A percentile compares a stretch with the other conserved stretches of the same genome.
phyloP scores from a whole-genome alignment of 2,797 vertebrate species.

The Acrossocheilus fasciatus region DNA sequence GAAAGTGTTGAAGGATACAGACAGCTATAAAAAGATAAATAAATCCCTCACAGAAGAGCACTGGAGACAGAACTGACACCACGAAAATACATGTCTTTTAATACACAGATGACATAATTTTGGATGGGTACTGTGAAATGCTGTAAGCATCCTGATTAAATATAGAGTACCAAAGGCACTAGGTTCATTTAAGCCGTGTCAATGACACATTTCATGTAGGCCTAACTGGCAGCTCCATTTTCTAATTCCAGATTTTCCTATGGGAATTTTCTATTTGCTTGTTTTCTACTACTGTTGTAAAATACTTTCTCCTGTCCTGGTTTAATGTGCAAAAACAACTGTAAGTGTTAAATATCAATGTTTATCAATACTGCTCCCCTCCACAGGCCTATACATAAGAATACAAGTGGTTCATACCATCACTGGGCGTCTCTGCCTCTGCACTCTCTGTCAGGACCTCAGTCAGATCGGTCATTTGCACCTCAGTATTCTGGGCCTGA shows the following conservation, averaged over 20 bases:
- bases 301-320: neutral
- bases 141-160: slow-evolving; percentile 46
- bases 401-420: slow-evolving; percentile 54
- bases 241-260: neutral
- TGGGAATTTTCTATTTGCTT: neutral
- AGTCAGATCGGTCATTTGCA: slow-evolving; percentile 53
- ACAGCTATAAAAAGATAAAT: slow-evolving; percentile 26
- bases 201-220: neutral
- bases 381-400: neutral
- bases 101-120: slow-evolving; percentile 56
- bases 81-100: slow-evolving; percentile 52
- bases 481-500: slow-evolving; percentile 65
- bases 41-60: slow-evolving; percentile 21
- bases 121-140: slow-evolving; percentile 30
- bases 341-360: neutral
- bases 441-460: slow-evolving; percentile 54
- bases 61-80: slow-evolving; percentile 6
- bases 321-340: neutral
- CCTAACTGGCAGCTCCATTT: neutral
- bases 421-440: slow-evolving; percentile 47
- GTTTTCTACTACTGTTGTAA: neutral
- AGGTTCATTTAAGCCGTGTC: slow-evolving; percentile 28
- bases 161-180: slow-evolving; percentile 28
- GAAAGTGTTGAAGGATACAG: slow-evolving; percentile 24
- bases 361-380: neutral